Conservation (phyloP, 2,888 invertebrate genomes). For the Seira sanloemensis region DNA sequence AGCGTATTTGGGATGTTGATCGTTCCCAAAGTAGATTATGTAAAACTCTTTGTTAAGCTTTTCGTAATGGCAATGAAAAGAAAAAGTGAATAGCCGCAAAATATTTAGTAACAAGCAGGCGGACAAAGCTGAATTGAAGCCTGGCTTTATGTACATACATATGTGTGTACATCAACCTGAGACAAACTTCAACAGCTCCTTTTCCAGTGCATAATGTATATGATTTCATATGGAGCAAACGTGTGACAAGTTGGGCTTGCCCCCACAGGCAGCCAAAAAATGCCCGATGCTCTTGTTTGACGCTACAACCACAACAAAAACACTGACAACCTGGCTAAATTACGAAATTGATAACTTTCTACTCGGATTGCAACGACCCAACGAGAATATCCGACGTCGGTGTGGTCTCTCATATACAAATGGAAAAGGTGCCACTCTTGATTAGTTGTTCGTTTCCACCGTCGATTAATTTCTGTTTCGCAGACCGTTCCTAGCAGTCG, state of each 20-base stretch:
- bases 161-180: no score
- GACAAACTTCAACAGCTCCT: no score
- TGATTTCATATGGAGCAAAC: not conserved
- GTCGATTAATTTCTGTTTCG: constrained; percentile 49
- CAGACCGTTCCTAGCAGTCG: not conserved
- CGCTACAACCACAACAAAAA: no score
- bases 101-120: constrained; percentile 27
- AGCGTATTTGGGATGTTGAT: not conserved
- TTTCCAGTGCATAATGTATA: not conserved
- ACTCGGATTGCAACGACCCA: not conserved
- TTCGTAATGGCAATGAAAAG: constrained; percentile 9
- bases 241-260: not conserved
- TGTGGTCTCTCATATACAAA: constrained; percentile 56
- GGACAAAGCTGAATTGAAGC: not conserved
- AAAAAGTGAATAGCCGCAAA: constrained; percentile 32
- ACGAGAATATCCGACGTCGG: constrained; percentile 4
- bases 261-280: not conserved
- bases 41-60: not conserved
- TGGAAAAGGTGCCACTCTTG: constrained; percentile 57
- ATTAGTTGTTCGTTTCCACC: constrained; percentile 51
- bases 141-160: not conserved
- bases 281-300: not conserved
- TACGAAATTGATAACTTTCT: not conserved
- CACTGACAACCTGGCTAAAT: no score
- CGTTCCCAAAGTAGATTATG: not conserved